phyloP scores from a whole-genome alignment of 2,888 invertebrate species.

The Troides oblongomaculatus region DNA sequence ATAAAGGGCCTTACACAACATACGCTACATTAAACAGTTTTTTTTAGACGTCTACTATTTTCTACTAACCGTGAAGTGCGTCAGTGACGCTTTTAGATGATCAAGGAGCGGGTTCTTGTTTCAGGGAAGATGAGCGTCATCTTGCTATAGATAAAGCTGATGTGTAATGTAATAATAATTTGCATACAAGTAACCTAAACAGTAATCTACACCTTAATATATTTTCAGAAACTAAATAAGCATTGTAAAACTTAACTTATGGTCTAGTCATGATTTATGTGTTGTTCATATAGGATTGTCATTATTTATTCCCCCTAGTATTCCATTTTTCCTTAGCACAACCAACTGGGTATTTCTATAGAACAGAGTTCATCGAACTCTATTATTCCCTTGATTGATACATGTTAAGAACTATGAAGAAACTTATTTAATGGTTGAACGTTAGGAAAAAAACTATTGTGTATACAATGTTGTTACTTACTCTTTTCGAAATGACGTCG shows the following conservation, averaged over 20 bases:
- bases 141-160: constrained; percentile 8
- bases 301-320: constrained; percentile 3
- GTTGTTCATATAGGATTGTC: neutral
- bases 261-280: constrained; percentile 7
- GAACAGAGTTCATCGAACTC: constrained; percentile 8
- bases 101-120: constrained; percentile 9
- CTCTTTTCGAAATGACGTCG: too few relatives aligned
- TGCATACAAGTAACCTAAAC: neutral
- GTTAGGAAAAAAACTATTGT: neutral
- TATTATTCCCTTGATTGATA: constrained; percentile 1
- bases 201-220: neutral
- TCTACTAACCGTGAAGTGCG: constrained; percentile 1
- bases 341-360: constrained; percentile 16
- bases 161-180: neutral
- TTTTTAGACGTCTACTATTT: constrained; percentile 9
- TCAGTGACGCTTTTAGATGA: constrained; percentile 12
- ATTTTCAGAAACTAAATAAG: neutral
- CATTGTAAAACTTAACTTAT: constrained; percentile 4
- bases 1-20: constrained; percentile 12
- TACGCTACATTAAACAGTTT: neutral
- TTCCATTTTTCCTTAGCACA: constrained; percentile 8
- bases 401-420: neutral
- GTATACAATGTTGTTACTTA: neutral
- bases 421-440: neutral
- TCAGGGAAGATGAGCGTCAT: neutral